Percentiles rank a stretch among this genome's conserved stretches.
Conservation (phyloP, 2,888 invertebrate species). For the Pimpla rufipes region DNA sequence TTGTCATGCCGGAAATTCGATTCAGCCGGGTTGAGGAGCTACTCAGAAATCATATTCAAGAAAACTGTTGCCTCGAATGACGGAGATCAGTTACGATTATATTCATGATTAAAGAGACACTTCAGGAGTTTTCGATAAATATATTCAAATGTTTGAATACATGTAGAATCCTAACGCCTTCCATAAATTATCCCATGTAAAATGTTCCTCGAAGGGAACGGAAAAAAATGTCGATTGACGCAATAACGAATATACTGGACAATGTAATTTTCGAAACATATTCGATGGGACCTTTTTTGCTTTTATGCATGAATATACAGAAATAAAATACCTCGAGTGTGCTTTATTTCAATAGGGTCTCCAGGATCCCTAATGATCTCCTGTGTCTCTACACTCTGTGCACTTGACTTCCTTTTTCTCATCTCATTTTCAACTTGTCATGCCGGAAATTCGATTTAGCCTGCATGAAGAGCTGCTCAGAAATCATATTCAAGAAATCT, state of each 20-base stretch:
- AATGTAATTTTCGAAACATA: too few species aligned
- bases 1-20: conserved; percentile 41
- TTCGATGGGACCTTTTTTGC: too few species aligned
- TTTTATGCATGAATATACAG: too few species aligned
- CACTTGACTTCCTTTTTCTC: conserved; percentile 44
- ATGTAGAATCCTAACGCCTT: too few species aligned
- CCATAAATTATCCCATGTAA: too few species aligned
- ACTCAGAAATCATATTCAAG: background rate
- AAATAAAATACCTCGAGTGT: too few species aligned
- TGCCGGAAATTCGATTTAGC: conserved; percentile 45
- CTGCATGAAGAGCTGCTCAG: background rate
- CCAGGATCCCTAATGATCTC: conserved; percentile 48
- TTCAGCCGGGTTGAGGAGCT: conserved; percentile 13
- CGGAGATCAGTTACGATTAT: conserved; percentile 30
- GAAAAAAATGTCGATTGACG: too few species aligned
- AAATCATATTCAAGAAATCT: background rate
- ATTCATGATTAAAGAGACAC: conserved; percentile 33
- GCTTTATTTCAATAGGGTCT: too few species aligned
- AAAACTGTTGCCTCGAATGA: conserved; percentile 3
- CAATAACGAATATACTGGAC: too few species aligned
- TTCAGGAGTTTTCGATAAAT: too few species aligned
- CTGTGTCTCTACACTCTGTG: conserved; percentile 32
- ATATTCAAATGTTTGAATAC: conserved; percentile 60
- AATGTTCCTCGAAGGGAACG: background rate
- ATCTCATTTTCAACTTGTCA: background rate